Evolutionary conservation across 2,888 invertebrate species (phyloP), one percentile per base, ranked within the genome.

Genomic region (Himalopsyche anomala): DNA sequence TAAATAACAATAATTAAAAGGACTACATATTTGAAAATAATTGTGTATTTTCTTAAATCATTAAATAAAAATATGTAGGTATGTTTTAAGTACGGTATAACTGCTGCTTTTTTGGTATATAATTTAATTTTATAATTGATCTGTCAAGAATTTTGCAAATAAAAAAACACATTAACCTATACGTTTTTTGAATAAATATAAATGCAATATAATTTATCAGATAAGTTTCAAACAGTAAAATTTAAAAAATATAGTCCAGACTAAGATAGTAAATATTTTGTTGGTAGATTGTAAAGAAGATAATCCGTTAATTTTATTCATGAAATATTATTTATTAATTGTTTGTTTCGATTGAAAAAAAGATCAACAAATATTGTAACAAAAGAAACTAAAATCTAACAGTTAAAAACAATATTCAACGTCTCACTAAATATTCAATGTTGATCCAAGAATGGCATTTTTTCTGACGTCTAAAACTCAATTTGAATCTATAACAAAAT

Each of bases 401-500:
- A 40, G 38, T 69, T 15, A 38, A 17, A 62, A 62, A 62, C 56
- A 38, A 83, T 62, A 38, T 56, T 54, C n/a, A 69, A 74, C 74
- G 74, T 12, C 19, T 28, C 15, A 28, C 28, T 62, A 74, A 55
- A 82, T 81, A 82, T 56, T 54, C 28, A 54, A 51, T 38, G 56
- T 36, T 36, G 36, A 74, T 74, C 15, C 74, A 36, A 36, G 74
- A 74, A 74, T 36, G 15, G 74, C 36, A 38, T 28, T 28, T 8
- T 36, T 36, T 36, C 11, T 19, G 74, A 36, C 11, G 12, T 36
- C 15, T 74, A 74, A 38, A 74, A 74, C 36, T 74, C 15, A 74
- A 74, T 74, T 74, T 36, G 9, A 74, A 55, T 55, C 4, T 6
- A 55, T 38, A 45, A 82, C 88, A 89, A 89, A 89, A 89, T 87